Percentiles rank a stretch among this genome's conserved stretches.
Conservation (phyloP, 2,888 invertebrate species). For the Rhynchonema sp. region DNA sequence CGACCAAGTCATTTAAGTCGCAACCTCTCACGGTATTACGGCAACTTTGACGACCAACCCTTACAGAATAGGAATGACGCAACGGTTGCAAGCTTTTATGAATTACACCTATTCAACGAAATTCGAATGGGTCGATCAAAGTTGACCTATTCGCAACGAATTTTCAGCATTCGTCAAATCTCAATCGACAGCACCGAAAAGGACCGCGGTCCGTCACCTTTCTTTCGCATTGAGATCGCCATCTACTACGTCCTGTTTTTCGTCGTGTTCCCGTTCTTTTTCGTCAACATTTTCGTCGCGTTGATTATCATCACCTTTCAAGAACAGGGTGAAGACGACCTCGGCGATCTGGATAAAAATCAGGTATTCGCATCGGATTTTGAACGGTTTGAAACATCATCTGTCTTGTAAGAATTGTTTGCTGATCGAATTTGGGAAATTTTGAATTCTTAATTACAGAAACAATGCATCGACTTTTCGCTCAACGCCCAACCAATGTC, state of each 20-base stretch:
- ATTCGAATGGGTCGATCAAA: too few species aligned
- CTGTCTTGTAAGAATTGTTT: background rate
- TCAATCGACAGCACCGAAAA: conserved; percentile 93
- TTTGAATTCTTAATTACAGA: background rate
- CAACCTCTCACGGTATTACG: too few species aligned
- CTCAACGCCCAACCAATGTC: background rate
- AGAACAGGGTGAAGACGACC: conserved; percentile 93
- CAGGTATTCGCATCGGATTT: too few species aligned
- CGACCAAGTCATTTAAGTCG: too few species aligned
- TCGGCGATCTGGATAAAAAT: conserved; percentile 90
- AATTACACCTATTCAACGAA: too few species aligned
- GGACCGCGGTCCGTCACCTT: background rate
- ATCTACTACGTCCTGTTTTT: conserved; percentile 95
- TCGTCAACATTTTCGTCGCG: conserved; percentile 99
- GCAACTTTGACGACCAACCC: too few species aligned
- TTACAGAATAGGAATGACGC: too few species aligned
- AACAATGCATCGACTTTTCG: background rate
- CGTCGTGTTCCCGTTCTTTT: conserved; percentile 98
- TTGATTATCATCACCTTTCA: conserved; percentile 99
- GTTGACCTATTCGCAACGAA: too few species aligned
- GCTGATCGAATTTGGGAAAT: too few species aligned
- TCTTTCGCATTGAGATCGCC: conserved; percentile 43
- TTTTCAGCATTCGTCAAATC: conserved; percentile 79
- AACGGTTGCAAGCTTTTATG: too few species aligned
- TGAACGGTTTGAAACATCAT: too few species aligned